Evolutionary conservation across 2,797 vertebrate genomes (phyloP).

Genomic region (Phataginus tetradactyla): DNA sequence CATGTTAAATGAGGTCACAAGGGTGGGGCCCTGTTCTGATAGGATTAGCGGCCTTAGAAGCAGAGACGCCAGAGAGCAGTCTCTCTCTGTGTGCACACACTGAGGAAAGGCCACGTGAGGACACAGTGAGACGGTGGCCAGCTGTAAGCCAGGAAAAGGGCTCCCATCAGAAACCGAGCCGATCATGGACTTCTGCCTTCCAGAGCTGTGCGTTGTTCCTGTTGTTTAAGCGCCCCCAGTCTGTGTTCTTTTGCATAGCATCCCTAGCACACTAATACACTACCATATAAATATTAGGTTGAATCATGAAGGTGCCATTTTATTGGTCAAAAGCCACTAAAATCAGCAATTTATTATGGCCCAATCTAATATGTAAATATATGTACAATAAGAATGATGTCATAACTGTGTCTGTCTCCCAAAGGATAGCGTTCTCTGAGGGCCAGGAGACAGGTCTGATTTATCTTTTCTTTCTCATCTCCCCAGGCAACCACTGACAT

Average conservation of each 20-base stretch:
- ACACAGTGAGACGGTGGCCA: neutral
- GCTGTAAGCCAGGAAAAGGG: neutral
- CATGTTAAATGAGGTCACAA: neutral
- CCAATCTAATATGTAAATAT: neutral
- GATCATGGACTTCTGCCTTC: neutral
- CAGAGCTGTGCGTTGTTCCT: neutral
- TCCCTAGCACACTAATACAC: neutral
- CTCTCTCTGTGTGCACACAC: neutral
- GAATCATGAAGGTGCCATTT: neutral
- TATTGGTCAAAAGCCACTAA: neutral
- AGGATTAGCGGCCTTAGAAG: neutral
- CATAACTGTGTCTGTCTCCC: neutral
- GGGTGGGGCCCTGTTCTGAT: neutral
- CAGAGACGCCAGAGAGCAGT: neutral
- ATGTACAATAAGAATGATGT: neutral
- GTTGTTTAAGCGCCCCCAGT: neutral
- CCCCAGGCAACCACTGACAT: neutral
- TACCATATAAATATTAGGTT: neutral
- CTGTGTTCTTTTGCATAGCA: neutral
- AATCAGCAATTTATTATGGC: neutral
- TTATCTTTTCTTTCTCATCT: neutral
- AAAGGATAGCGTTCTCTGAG: neutral
- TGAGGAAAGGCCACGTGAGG: accelerated
- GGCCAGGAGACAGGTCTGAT: accelerated
- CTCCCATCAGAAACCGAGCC: neutral